Conservation (phyloP, 2,888 invertebrate genomes). For the Caenorhabditis virilis region DNA sequence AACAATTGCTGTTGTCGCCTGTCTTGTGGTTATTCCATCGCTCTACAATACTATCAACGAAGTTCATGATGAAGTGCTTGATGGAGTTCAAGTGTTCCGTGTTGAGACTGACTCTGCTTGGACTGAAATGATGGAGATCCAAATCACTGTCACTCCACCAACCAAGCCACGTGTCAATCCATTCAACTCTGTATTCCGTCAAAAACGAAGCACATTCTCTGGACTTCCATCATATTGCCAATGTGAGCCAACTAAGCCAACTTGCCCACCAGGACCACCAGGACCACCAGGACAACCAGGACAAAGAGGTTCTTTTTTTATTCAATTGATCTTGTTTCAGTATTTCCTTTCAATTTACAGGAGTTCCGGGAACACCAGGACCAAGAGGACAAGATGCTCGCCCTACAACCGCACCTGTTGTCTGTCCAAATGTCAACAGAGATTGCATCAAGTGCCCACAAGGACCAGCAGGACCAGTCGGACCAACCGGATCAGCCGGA, state of each 20-base stretch:
- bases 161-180: slow-evolving; percentile 57
- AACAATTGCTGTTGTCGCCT: slow-evolving; percentile 56
- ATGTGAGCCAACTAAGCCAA: slow-evolving; percentile 63
- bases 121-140: slow-evolving; percentile 66
- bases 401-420: slow-evolving; percentile 51
- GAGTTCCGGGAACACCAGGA: slow-evolving; percentile 55
- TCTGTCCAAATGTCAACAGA: slow-evolving; percentile 46
- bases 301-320: slow-evolving; percentile 20
- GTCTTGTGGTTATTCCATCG: slow-evolving; percentile 61
- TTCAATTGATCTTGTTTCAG: neutral
- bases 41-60: slow-evolving; percentile 62
- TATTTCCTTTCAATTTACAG: slow-evolving; percentile 16
- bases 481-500: slow-evolving; percentile 55
- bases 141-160: slow-evolving; percentile 64
- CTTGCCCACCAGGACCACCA: slow-evolving; percentile 57
- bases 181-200: slow-evolving; percentile 65
- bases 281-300: slow-evolving; percentile 59
- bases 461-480: slow-evolving; percentile 61
- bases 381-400: slow-evolving; percentile 53
- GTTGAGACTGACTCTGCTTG: slow-evolving; percentile 66
- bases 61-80: slow-evolving; percentile 52
- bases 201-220: slow-evolving; percentile 56
- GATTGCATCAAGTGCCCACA: slow-evolving; percentile 61
- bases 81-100: slow-evolving; percentile 63
- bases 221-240: slow-evolving; percentile 66